phyloP scores from a whole-genome alignment of 1,140 invertebrate genomes.

The Drosophila sulfurigaster region DNA sequence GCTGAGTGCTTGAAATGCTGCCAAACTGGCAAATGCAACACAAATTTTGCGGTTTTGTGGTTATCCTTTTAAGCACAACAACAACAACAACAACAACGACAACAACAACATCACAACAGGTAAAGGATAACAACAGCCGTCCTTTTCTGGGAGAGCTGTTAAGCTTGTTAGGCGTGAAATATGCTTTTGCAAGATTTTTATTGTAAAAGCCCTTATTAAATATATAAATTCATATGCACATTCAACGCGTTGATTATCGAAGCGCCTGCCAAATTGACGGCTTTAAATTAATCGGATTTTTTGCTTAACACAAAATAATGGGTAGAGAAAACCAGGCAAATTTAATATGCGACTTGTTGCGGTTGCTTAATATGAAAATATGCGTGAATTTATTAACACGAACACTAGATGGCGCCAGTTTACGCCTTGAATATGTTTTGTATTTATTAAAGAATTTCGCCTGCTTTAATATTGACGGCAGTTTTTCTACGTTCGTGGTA shows the following conservation, averaged over 20 bases:
- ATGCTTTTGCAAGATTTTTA: constrained; percentile 56
- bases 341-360: constrained; percentile 1
- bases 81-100: too few species aligned
- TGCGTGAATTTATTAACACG: background rate
- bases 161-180: constrained; percentile 72
- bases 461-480: too few species aligned
- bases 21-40: constrained; percentile 71
- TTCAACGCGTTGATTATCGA: constrained; percentile 29
- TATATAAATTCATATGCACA: constrained; percentile 52
- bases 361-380: background rate
- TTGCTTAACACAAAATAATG: background rate
- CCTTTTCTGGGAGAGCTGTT: constrained; percentile 20
- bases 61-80: constrained; percentile 59
- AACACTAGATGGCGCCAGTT: too few species aligned
- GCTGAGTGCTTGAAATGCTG: constrained; percentile 45
- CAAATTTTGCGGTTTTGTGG: constrained; percentile 72
- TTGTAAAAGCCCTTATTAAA: constrained; percentile 55
- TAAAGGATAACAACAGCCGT: constrained; percentile 24
- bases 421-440: too few species aligned
- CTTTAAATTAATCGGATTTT: constrained; percentile 34
- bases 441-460: too few species aligned
- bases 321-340: background rate
- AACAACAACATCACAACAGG: constrained; percentile 31
- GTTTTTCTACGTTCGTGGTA: too few species aligned
- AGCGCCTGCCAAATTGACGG: constrained; percentile 31